phyloP scores from a whole-genome alignment of 2,113 vertebrate genomes.

The Chaenocephalus aceratus region DNA sequence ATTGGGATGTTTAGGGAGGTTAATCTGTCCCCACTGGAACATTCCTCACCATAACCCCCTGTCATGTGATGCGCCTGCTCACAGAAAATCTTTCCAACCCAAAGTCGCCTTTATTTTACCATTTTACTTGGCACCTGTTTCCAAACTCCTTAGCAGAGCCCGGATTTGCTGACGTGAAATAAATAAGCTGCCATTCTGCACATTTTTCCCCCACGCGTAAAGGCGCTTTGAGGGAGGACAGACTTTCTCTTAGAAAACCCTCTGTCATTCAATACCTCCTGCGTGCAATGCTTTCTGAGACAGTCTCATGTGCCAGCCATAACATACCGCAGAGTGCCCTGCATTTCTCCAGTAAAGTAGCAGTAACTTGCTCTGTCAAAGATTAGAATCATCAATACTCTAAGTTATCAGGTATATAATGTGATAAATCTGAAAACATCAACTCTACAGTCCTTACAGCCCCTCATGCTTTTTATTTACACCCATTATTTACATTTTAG shows the following conservation, averaged over 20 bases:
- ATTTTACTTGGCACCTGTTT: constrained; percentile 44
- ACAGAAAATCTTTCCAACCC: constrained; percentile 54
- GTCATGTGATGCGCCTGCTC: constrained; percentile 70
- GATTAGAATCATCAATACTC: background rate
- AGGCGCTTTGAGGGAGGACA: background rate
- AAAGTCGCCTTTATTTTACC: constrained; percentile 38
- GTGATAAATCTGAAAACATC: background rate
- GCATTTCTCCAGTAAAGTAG: constrained; percentile 1
- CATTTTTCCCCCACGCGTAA: background rate
- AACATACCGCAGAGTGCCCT: background rate
- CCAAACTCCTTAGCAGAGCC: constrained; percentile 6
- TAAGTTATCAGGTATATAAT: background rate
- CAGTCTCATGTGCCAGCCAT: constrained; percentile 17
- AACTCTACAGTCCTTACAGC: background rate
- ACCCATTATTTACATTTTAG: background rate
- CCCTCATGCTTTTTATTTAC: background rate
- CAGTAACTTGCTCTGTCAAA: constrained; percentile 1
- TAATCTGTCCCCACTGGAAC: constrained; percentile 79
- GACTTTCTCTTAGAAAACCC: constrained; percentile 24
- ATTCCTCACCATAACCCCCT: constrained; percentile 74
- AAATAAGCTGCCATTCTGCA: background rate
- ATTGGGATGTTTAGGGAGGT: constrained; percentile 67
- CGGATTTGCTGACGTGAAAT: constrained; percentile 32
- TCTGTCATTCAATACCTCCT: constrained; percentile 16
- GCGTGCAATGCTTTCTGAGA: constrained; percentile 30